A percentile compares a stretch with the other conserved stretches of the same genome.
phyloP scores from a whole-genome alignment of 2,888 invertebrate species.

The Encarsia formosa region DNA sequence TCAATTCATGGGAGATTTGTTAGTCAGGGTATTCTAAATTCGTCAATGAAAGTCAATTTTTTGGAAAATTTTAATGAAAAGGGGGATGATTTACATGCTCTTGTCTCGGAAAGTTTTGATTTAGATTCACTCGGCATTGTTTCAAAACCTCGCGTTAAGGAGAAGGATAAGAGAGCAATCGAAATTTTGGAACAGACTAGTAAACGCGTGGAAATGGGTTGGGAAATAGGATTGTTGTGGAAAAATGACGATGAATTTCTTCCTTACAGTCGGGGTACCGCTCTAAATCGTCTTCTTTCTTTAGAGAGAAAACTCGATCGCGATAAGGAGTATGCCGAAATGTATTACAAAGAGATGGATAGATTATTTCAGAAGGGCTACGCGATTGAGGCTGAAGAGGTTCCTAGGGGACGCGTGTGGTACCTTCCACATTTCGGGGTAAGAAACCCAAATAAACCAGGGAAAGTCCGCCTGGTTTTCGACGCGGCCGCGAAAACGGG shows the following conservation, averaged over 20 bases:
- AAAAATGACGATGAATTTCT: not conserved
- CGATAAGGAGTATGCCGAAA: conserved; percentile 1
- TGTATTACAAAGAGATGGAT: conserved; percentile 18
- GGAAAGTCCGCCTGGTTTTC: conserved; percentile 36
- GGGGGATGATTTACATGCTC: not conserved
- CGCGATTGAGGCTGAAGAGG: not conserved
- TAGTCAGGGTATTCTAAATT: not conserved
- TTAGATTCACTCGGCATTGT: conserved; percentile 6
- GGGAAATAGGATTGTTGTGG: conserved; percentile 14
- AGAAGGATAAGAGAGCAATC: not conserved
- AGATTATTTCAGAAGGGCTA: conserved; percentile 7
- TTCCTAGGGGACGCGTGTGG: conserved; percentile 7
- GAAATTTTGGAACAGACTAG: conserved; percentile 7
- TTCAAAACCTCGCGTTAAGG: not conserved
- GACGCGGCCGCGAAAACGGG: conserved; percentile 36
- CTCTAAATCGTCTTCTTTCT: conserved; percentile 2
- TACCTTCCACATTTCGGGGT: conserved; percentile 26
- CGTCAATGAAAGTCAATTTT: not conserved
- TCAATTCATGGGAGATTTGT: not conserved
- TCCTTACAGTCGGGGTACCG: not conserved
- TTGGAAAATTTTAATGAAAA: not conserved
- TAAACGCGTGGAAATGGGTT: not conserved
- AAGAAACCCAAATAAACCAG: conserved; percentile 30
- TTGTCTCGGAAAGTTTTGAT: conserved; percentile 5
- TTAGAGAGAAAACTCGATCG: conserved; percentile 20